These are phyloP conservation scores for Muntiacus reevesi DNA, from an alignment of 2,113 vertebrate genomes.

Conservation along the genomic window DNA sequence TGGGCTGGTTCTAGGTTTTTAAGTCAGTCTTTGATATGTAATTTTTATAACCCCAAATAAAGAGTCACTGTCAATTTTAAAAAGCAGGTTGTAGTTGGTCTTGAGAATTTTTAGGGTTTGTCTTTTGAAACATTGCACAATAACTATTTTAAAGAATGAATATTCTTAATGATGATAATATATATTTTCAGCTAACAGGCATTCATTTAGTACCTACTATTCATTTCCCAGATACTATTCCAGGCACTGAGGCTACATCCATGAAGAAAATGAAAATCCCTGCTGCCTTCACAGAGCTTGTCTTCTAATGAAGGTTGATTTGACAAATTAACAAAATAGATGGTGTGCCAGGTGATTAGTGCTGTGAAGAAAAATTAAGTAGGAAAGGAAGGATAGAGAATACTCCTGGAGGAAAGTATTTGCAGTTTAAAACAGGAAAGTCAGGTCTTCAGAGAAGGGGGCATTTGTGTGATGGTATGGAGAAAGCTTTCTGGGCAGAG, in stretches of 20 bases:
- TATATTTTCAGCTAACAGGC: background rate
- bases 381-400: background rate
- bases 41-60: slow-evolving; percentile 11
- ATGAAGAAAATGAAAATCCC: background rate
- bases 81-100: background rate
- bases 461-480: background rate
- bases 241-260: background rate
- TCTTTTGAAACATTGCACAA: slow-evolving; percentile 10
- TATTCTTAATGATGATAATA: background rate
- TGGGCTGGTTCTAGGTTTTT: background rate
- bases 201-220: background rate
- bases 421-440: background rate
- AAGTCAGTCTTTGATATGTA: background rate
- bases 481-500: background rate
- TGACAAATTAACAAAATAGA: background rate
- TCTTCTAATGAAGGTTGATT: background rate
- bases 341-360: background rate
- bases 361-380: background rate
- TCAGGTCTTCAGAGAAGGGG: background rate
- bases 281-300: background rate
- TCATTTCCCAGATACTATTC: background rate
- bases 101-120: background rate
- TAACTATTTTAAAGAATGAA: background rate
- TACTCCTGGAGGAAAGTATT: background rate
- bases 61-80: background rate